phyloP scores from a whole-genome alignment of 2,797 vertebrate species.

The Galaxias olidus region DNA sequence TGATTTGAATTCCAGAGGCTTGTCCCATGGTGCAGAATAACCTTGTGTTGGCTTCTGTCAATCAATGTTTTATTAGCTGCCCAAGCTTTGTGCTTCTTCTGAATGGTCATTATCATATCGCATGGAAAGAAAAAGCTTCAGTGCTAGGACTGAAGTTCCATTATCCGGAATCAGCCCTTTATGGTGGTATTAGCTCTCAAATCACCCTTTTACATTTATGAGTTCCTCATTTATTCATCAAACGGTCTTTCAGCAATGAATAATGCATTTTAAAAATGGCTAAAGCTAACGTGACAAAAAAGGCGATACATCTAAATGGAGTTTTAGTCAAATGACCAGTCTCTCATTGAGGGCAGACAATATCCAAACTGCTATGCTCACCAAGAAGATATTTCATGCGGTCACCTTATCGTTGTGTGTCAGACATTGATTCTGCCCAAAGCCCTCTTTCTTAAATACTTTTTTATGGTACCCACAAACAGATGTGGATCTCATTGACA shows the following conservation, averaged over 20 bases:
- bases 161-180: constrained; percentile 51
- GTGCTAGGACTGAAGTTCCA: constrained; percentile 52
- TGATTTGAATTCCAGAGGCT: constrained; percentile 51
- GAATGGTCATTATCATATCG: constrained; percentile 51
- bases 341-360: constrained; percentile 8
- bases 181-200: constrained; percentile 41
- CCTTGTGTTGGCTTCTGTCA: constrained; percentile 48
- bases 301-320: constrained; percentile 23
- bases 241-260: constrained; percentile 48
- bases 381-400: background rate
- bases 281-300: constrained; percentile 24
- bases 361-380: background rate
- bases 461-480: too few species aligned
- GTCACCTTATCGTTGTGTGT: background rate
- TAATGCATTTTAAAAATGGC: constrained; percentile 17
- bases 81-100: constrained; percentile 52
- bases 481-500: too few species aligned
- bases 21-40: constrained; percentile 23
- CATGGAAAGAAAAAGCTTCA: constrained; percentile 42
- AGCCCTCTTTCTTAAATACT: too few species aligned
- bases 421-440: background rate
- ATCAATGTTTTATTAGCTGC: constrained; percentile 63
- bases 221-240: constrained; percentile 37
- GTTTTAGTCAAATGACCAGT: constrained; percentile 6
- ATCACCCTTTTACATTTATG: constrained; percentile 39